These are phyloP conservation scores for Diabrotica virgifera DNA, from an alignment of 1,140 invertebrate genomes.

Conservation along the genomic window DNA sequence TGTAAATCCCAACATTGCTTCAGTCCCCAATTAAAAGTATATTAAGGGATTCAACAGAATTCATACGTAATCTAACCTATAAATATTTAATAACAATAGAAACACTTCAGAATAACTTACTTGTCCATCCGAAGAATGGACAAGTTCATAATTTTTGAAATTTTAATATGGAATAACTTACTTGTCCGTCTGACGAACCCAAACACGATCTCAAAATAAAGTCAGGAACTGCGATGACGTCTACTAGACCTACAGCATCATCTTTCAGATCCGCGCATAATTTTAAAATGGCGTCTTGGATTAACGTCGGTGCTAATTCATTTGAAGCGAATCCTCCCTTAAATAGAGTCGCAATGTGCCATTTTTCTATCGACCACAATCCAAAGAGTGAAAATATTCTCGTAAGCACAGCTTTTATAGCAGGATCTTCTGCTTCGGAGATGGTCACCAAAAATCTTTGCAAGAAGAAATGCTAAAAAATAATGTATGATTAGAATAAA, in stretches of 20 bases:
- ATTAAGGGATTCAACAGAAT: too few relatives aligned
- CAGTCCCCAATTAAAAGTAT: too few relatives aligned
- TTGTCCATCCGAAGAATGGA: too few relatives aligned
- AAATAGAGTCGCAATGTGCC: constrained; percentile 70
- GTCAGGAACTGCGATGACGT: constrained; percentile 85
- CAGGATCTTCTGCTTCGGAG: constrained; percentile 50
- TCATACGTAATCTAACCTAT: too few relatives aligned
- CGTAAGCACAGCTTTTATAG: constrained; percentile 57
- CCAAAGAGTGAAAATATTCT: constrained; percentile 71
- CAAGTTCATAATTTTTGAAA: too few relatives aligned
- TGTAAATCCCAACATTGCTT: too few relatives aligned
- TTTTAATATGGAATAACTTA: constrained; percentile 46
- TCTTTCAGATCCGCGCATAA: constrained; percentile 65
- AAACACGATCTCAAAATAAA: constrained; percentile 79
- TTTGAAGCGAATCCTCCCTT: constrained; percentile 64
- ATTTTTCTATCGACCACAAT: constrained; percentile 67
- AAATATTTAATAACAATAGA: too few relatives aligned
- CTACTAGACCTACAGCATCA: constrained; percentile 71
- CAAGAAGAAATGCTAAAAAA: constrained; percentile 60
- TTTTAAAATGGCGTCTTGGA: constrained; percentile 58
- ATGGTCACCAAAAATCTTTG: constrained; percentile 57
- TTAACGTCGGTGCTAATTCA: constrained; percentile 47
- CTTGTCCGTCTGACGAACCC: constrained; percentile 76
- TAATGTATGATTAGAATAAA: too few relatives aligned
- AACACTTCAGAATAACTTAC: too few relatives aligned